phyloP scores from a whole-genome alignment of 2,797 vertebrate species.

The Dipus sagitta region DNA sequence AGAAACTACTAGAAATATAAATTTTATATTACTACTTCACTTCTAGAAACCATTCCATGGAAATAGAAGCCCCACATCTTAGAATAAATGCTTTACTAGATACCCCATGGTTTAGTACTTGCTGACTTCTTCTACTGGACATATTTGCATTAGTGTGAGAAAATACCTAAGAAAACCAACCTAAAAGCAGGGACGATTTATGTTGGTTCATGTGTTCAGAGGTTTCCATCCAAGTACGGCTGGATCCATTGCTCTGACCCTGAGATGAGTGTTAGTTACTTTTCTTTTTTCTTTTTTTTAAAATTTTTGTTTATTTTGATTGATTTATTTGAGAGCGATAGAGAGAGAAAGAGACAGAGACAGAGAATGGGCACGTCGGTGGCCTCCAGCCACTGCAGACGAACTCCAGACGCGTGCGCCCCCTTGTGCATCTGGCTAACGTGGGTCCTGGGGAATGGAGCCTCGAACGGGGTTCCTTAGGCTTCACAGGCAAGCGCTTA shows the following conservation, averaged over 20 bases:
- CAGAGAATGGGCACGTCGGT: too few species aligned
- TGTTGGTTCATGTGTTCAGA: background rate
- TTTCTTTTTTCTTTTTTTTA: too few species aligned
- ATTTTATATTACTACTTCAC: background rate
- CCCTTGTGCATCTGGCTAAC: too few species aligned
- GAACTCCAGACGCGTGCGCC: too few species aligned
- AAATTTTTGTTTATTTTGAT: too few species aligned
- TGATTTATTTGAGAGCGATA: too few species aligned
- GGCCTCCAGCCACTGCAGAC: too few species aligned
- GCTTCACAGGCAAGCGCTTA: too few species aligned
- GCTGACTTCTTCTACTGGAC: background rate
- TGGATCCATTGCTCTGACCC: background rate
- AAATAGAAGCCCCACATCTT: background rate
- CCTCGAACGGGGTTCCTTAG: too few species aligned
- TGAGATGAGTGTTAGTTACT: background rate
- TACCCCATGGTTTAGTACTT: background rate
- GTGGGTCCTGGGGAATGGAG: too few species aligned
- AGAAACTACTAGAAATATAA: background rate
- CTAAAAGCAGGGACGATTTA: background rate
- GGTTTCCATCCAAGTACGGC: background rate
- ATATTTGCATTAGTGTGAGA: background rate
- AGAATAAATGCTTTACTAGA: background rate
- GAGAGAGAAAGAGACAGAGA: too few species aligned
- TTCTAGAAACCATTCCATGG: slow-evolving; percentile 8
- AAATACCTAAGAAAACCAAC: background rate